Evolutionary conservation across 2,888 invertebrate genomes (phyloP).

Genomic region (Cataglyphis rosenhaueri): DNA sequence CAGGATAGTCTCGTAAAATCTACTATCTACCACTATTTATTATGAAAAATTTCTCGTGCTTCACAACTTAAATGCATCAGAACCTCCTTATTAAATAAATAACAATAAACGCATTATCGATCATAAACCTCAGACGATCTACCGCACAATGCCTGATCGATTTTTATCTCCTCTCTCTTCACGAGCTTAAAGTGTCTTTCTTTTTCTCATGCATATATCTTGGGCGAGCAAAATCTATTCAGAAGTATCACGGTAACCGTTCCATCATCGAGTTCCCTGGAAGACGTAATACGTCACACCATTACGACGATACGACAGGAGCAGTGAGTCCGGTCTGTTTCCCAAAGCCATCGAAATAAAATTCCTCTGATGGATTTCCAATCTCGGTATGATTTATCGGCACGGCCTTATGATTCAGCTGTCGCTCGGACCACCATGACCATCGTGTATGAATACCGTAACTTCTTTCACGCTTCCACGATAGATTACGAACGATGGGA

Average conservation of each 20-base stretch:
- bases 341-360: slow-evolving; percentile 60
- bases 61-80: slow-evolving; percentile 6
- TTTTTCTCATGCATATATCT: not conserved
- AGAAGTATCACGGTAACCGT: slow-evolving; percentile 34
- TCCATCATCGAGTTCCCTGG: slow-evolving; percentile 58
- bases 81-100: slow-evolving; percentile 44
- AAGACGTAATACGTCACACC: slow-evolving; percentile 36
- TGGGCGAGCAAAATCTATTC: slow-evolving; percentile 50
- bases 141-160: slow-evolving; percentile 17
- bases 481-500: slow-evolving; percentile 46
- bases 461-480: slow-evolving; percentile 58
- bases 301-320: slow-evolving; percentile 45
- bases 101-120: slow-evolving; percentile 49
- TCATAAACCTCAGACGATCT: slow-evolving; percentile 38
- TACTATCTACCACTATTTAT: slow-evolving; percentile 29
- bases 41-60: slow-evolving; percentile 7
- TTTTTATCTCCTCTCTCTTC: slow-evolving; percentile 34
- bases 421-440: slow-evolving; percentile 37
- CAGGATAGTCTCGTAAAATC: slow-evolving; percentile 46
- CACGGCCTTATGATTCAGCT: slow-evolving; percentile 69
- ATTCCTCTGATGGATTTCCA: slow-evolving; percentile 79
- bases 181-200: not conserved
- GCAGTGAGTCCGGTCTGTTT: slow-evolving; percentile 13
- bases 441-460: slow-evolving; percentile 57
- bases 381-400: slow-evolving; percentile 79